A percentile compares a stretch with the other conserved stretches of the same genome.
phyloP scores from a whole-genome alignment of 64 coral and sea anemone species.

The Dendronephthya gigantea region DNA sequence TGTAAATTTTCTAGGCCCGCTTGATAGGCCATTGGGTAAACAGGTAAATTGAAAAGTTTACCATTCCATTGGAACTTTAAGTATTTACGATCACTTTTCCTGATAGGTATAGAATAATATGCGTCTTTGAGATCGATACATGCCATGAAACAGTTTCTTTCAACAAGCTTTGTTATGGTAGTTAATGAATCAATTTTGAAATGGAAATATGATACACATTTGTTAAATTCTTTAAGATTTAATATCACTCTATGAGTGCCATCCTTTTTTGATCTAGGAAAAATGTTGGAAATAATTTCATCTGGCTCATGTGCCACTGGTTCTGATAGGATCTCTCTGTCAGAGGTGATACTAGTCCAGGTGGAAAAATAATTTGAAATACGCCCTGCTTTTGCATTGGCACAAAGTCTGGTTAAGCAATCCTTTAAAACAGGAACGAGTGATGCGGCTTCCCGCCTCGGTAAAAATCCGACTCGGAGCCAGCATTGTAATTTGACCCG shows the following conservation, averaged over 20 bases:
- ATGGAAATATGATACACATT: background rate
- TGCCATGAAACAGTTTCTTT: background rate
- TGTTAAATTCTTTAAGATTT: background rate
- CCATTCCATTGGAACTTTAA: background rate
- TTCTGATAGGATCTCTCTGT: background rate
- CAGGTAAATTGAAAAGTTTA: background rate
- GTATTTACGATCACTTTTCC: background rate
- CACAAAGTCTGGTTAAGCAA: background rate
- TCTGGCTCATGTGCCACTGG: background rate
- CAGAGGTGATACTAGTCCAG: background rate
- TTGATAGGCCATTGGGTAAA: background rate
- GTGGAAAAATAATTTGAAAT: background rate
- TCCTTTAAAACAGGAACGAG: background rate
- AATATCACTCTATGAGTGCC: background rate
- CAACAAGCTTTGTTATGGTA: background rate
- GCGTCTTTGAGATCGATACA: background rate
- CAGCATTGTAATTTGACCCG: too few relatives aligned
- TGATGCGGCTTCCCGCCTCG: background rate
- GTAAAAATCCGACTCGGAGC: too few relatives aligned
- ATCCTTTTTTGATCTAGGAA: background rate
- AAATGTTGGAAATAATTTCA: background rate
- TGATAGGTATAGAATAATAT: background rate
- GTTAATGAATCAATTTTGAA: background rate
- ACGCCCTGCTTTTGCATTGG: background rate
- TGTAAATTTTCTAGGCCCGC: background rate